Base-by-base conservation (phyloP, 2,888 invertebrate genomes). In the Scaptomyza polygonia region DNA sequence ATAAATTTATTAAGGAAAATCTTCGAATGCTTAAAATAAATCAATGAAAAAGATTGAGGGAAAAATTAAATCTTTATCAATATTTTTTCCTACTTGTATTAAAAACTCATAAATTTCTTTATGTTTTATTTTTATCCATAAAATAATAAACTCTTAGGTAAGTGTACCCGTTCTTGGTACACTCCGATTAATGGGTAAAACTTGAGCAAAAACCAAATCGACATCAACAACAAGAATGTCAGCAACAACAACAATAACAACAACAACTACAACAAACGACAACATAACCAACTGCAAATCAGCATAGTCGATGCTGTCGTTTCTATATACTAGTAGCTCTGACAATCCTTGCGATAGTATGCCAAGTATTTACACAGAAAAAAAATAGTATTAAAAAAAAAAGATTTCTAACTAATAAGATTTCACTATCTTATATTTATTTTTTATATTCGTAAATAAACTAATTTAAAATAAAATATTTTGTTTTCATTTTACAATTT, bases 311-410 rank as follows among this genome's bases (percentile, higher is more conserved):
- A 52, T 51, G 67, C 40, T 69, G 67, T 65, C 51, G 71, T 56
- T 69, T 78, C 65, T 63, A 48, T 72, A 69, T 72, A n/a, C n/a
- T n/a, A n/a, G n/a, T n/a, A 67, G 64, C 69, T 53, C 72, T 55
- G 77, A 52, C 64, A 71, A 56, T 54, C 49, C 56, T 55, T 21
- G 49, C 43, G 6, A 34, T 21, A 39, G 32, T 52, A 53, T 53
- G 27, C 49, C 49, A 45, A 44, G 52, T 53, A 53, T 43, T 30
- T 51, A 16, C 49, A 49, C 49, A 16, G 3, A 1, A 11, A 14
- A 11, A 49, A 36, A 49, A 6, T 6, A 32, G 1, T 2, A n/a
- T n/a, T 0, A 34, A 0, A 0, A 34, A 34, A 34, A 2, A 34
- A 34, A 2, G 34, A 29, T 29, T 29, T 29, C 9, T 3, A 9